Evolutionary conservation across 30 jellyfish, hydroid and myxozoan species (phyloP), one percentile per base, ranked within the genome.

Genomic region (Aurelia sp.): DNA sequence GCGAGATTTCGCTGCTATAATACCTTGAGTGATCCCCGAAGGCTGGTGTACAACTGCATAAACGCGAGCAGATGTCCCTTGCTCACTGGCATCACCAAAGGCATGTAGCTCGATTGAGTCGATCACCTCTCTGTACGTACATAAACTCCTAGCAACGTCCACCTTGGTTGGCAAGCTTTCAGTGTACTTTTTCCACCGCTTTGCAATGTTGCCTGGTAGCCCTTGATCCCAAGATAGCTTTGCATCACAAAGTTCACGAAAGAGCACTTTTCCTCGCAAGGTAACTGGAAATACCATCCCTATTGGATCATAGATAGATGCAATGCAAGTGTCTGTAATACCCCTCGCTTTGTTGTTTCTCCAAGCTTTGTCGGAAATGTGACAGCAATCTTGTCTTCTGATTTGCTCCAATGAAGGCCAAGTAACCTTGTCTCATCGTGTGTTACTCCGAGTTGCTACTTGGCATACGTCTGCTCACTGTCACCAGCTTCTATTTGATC

Each of bases 11-110:
- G 94, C 74, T 18, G 92, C 71, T 3, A 90, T 35, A 44, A 91
- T 18, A n/a, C 74, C 93, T 62, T 30, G 74, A 41, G 48, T 70
- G 31, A 35, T 55, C 8, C 83, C 96, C 17, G 78, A 72, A 8
- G 68, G 20, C 58, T 91, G 94, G 15, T 63, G 88, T 13, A 55
- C 91, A 27, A 91, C 91, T 15, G 72, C 90, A 35, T 84, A 86
- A 44, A 86, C 44, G 6, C 38, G 5, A n/a, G 94, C 97, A 18
- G 87, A 53, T 13, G 59, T 15, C 60, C 96, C 96, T 15, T 2
- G 19, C 76, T 84, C 55, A 44, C 98, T 77, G 15, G 96, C 96
- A 74, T 91, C 98, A 50, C 90, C 98, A 68, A 91, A 91, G 17
- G 85, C 93, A 78, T 85, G 96, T 24, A 85, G 88, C 24, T 67